Conservation (phyloP, 1,140 invertebrate species). For the Drosophila arawakana region DNA sequence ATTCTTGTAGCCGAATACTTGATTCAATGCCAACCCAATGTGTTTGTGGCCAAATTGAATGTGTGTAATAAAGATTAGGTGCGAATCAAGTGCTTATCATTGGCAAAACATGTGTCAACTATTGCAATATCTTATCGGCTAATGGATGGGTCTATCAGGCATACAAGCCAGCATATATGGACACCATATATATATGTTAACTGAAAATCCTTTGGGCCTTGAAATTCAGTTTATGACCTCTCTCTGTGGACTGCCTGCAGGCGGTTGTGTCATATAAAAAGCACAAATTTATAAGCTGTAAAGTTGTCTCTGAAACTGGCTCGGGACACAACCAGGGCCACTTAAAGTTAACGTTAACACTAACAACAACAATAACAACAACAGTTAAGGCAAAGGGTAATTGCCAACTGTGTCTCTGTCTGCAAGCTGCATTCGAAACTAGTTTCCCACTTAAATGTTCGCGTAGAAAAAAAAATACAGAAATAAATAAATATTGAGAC, state of each 20-base stretch:
- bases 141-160: too few species aligned
- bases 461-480: conserved; percentile 26
- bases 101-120: background rate
- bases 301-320: conserved; percentile 40
- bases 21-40: too few species aligned
- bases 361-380: conserved; percentile 5
- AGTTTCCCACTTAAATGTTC: conserved; percentile 54
- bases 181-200: background rate
- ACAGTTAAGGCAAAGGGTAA: conserved; percentile 66
- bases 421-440: conserved; percentile 70
- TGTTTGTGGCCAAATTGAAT: background rate
- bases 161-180: conserved; percentile 4
- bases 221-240: conserved; percentile 32
- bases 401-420: conserved; percentile 47
- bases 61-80: background rate
- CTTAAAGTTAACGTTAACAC: conserved; percentile 46
- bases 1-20: background rate
- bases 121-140: conserved; percentile 27
- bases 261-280: conserved; percentile 41
- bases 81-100: conserved; percentile 31
- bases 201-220: conserved; percentile 38
- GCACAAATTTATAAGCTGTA: conserved; percentile 58
- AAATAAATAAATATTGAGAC: conserved; percentile 59
- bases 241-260: conserved; percentile 2
- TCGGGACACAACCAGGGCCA: conserved; percentile 35